Conservation (phyloP, 35 echinoderm and acorn worm genomes). For the Hemicentrotus pulcherrimus region DNA sequence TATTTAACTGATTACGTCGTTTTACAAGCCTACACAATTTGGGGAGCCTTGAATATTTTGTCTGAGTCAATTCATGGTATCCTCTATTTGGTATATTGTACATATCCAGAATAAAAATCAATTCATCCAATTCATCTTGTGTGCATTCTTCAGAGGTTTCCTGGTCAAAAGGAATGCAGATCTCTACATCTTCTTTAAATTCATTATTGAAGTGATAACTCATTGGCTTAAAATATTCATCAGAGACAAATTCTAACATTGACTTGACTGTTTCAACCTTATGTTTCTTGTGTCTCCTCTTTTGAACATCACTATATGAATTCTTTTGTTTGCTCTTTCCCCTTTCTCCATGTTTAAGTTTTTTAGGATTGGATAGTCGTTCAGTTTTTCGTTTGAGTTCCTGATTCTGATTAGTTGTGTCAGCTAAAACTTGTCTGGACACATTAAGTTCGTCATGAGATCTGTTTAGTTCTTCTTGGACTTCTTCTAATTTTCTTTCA, state of each 20-base stretch:
- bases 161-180: neutral
- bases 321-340: neutral
- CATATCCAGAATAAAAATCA: conserved; percentile 66
- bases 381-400: neutral
- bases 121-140: conserved; percentile 12
- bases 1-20: conserved; percentile 35
- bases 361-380: neutral
- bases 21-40: neutral
- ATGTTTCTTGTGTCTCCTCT: neutral
- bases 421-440: neutral
- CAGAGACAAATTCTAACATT: neutral
- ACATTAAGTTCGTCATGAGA: too few species aligned
- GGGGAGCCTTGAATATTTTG: conserved; percentile 42
- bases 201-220: neutral
- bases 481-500: neutral
- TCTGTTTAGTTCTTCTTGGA: neutral
- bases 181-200: conserved; percentile 12
- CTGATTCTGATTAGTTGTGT: neutral
- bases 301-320: neutral
- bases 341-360: neutral
- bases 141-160: neutral
- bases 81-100: conserved; percentile 68
- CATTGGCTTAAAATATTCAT: conserved; percentile 7
- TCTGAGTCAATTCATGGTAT: conserved; percentile 60
- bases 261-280: conserved; percentile 19